Base-by-base conservation (phyloP, 2,888 invertebrate species). In the Cheilosia grossa region DNA sequence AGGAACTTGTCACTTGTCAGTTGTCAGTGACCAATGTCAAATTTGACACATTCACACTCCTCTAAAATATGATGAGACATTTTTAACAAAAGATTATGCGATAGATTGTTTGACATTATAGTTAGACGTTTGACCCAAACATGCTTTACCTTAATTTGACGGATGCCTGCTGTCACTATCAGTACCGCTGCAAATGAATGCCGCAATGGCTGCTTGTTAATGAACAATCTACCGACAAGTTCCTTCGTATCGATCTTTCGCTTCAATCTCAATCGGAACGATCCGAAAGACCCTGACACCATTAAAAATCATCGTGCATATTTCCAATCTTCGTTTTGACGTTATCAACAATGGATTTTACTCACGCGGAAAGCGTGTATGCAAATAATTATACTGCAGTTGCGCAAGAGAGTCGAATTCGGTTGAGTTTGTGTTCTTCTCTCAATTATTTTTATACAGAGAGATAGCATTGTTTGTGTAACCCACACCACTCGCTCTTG, bases 231-330 rank as follows among this genome's bases (percentile, higher is more conserved):
- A 44, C 44, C 17, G 44, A 44, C n/a, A 6, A 44, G 6, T 17
- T 44, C n/a, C n/a, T 44, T 17, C 1, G 5, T 44, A 17, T 44
- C 17, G 7, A 17, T 2, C 33, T 13, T 13, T 3, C 13, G 33
- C 13, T 47, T 9, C 44, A n/a, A 47, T 47, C 44, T 6, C 44
- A 47, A 47, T 17, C 9, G 44, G 2, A 47, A 47, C n/a, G 17
- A 47, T 47, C 44, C 2, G n/a, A 47, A 47, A 47, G 44, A 47
- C 44, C 44, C 44, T 47, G 44, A 47, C 44, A 47, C 44, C 17
- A 47, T n/a, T 17, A 44, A 1, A 47, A 47, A 47, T 47, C 17
- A 2, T 6, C 44, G 9, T 17, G 5, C 27, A 27, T 2, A 19
- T 17, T 47, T 47, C 44, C 44, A 19, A 47, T 47, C 44, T 17